Conservation (phyloP, 2,888 invertebrate genomes). For the Dorcus parallelipipedus region DNA sequence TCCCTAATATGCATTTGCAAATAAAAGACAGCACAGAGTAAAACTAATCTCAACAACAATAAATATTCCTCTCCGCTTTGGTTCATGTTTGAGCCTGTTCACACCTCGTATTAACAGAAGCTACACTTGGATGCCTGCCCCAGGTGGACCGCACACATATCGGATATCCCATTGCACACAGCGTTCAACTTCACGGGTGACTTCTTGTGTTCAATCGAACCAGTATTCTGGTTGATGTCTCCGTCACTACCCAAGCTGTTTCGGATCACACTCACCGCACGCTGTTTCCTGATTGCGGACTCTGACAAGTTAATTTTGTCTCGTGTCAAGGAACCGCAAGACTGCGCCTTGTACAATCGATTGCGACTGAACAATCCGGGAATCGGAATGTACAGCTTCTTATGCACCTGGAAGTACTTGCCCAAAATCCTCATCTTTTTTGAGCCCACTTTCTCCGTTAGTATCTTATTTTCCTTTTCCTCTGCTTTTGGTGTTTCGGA, state of each 20-base stretch:
- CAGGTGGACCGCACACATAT: conserved; percentile 55
- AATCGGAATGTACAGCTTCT: conserved; percentile 61
- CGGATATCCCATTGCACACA: conserved; percentile 50
- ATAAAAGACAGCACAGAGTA: not conserved
- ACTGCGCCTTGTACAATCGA: conserved; percentile 60
- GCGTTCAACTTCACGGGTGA: conserved; percentile 43
- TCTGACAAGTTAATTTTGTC: conserved; percentile 50
- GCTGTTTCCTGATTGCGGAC: conserved; percentile 44
- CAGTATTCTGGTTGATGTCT: conserved; percentile 55
- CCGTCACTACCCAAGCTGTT: conserved; percentile 46
- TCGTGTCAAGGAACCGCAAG: conserved; percentile 59
- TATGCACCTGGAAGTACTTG: conserved; percentile 66
- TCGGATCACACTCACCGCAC: conserved; percentile 48
- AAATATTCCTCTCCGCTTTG: conserved; percentile 21
- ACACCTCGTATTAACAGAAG: conserved; percentile 51
- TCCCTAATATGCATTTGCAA: not conserved
- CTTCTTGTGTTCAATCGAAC: conserved; percentile 24
- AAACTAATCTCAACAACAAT: conserved; percentile 8
- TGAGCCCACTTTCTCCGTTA: conserved; percentile 29
- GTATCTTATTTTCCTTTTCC: conserved; percentile 30
- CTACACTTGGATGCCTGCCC: conserved; percentile 58
- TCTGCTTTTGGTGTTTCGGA: conserved; percentile 20
- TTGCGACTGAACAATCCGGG: conserved; percentile 56
- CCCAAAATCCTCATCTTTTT: conserved; percentile 61
- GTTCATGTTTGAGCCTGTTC: conserved; percentile 8